A percentile compares a stretch with the other conserved stretches of the same genome.
Conservation (phyloP, 2,113 vertebrate species). For the Laterallus jamaicensis region DNA sequence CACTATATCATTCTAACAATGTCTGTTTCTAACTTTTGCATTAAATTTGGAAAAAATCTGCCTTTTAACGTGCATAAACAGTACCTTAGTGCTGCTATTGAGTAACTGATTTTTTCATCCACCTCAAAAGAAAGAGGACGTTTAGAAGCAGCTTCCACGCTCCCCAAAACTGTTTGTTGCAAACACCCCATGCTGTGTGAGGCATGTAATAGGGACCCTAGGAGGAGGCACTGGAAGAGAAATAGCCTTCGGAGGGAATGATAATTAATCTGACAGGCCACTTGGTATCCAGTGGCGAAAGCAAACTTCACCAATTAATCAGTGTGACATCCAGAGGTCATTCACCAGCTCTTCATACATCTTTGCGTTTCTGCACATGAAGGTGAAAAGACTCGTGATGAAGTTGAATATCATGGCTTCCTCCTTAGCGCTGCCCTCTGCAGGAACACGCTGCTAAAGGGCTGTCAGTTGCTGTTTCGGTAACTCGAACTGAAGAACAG, state of each 20-base stretch:
- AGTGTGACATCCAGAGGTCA: slow-evolving; percentile 23
- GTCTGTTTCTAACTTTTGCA: not conserved
- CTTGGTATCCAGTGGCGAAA: not conserved
- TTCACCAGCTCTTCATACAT: not conserved
- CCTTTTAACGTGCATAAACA: not conserved
- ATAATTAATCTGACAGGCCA: slow-evolving; percentile 13
- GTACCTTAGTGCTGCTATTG: not conserved
- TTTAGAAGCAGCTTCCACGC: not conserved
- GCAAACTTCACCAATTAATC: slow-evolving; percentile 46
- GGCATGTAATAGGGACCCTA: not conserved
- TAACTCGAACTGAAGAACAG: not conserved
- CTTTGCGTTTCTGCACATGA: not conserved
- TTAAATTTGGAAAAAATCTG: not conserved
- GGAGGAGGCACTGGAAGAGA: not conserved
- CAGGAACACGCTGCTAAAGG: not conserved
- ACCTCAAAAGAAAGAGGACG: not conserved
- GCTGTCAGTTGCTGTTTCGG: not conserved
- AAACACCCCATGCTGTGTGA: not conserved
- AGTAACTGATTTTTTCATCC: not conserved
- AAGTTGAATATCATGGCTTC: not conserved
- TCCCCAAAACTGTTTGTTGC: not conserved
- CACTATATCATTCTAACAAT: not conserved
- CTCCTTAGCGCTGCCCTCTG: not conserved
- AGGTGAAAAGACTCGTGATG: not conserved
- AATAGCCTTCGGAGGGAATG: not conserved